phyloP scores from a whole-genome alignment of 1,140 invertebrate species.

The Drosophila arawakana region DNA sequence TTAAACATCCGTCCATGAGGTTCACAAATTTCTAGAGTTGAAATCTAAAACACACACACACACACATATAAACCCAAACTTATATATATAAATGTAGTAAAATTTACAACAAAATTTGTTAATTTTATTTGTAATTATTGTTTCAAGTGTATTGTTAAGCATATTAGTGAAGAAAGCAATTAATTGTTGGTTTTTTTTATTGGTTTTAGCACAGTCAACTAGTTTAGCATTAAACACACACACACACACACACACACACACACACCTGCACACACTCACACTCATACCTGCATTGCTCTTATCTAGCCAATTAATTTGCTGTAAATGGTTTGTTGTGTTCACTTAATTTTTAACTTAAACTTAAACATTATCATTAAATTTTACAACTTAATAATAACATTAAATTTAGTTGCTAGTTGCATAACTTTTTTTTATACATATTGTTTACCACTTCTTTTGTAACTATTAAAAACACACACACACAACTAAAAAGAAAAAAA shows the following conservation, averaged over 20 bases:
- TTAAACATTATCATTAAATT: conserved; percentile 21
- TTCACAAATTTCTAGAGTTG: conserved; percentile 58
- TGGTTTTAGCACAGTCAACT: conserved; percentile 53
- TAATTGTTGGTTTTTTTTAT: conserved; percentile 48
- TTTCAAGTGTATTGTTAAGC: conserved; percentile 1
- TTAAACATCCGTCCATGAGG: conserved; percentile 82
- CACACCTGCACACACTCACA: conserved; percentile 30
- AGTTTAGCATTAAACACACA: conserved; percentile 45
- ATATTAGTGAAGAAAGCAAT: background rate
- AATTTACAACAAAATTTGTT: conserved; percentile 5
- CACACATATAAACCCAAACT: background rate
- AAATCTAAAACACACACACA: background rate
- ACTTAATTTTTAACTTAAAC: conserved; percentile 62
- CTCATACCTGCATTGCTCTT: conserved; percentile 53
- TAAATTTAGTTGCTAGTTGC: conserved; percentile 32
- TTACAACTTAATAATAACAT: conserved; percentile 11
- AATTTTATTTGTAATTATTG: conserved; percentile 17
- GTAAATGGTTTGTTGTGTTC: conserved; percentile 81
- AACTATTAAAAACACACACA: conserved; percentile 22
- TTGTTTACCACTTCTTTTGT: conserved; percentile 13
- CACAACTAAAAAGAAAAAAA: conserved; percentile 3
- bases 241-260: conserved; percentile 26
- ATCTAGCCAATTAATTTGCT: conserved; percentile 72
- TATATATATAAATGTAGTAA: background rate
- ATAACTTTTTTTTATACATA: conserved; percentile 48